Evolutionary conservation across 2,797 vertebrate genomes (phyloP).

Genomic region (Pitangus sulphuratus): DNA sequence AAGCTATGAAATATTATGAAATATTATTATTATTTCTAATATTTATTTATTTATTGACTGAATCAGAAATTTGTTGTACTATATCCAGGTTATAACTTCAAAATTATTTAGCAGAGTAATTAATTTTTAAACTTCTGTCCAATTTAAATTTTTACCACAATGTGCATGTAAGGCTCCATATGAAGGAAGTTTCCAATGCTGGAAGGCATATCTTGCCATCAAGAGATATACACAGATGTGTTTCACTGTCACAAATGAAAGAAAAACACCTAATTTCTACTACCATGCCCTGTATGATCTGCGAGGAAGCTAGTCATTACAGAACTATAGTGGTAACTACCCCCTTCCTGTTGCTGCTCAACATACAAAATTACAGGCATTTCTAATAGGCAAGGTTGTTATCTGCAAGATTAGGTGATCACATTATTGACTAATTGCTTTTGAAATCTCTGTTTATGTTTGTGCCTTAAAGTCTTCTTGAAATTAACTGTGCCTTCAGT

Average conservation of each 20-base stretch:
- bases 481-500: background rate
- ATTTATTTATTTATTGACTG: background rate
- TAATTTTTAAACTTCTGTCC: background rate
- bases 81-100: background rate
- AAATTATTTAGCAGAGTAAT: background rate
- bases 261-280: background rate
- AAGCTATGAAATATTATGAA: background rate
- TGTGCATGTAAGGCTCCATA: background rate
- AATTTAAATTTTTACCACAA: background rate
- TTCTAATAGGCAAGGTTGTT: background rate
- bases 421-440: background rate
- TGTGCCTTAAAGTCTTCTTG: background rate
- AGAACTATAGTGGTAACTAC: background rate
- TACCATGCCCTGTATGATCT: background rate
- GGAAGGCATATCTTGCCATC: background rate
- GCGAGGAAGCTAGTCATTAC: background rate
- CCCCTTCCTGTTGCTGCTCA: background rate
- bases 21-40: background rate
- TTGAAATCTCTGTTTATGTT: background rate
- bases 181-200: background rate
- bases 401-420: background rate
- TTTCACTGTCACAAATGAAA: background rate
- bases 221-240: background rate
- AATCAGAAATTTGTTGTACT: background rate
- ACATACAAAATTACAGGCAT: background rate